These are phyloP conservation scores for Callinectes sapidus DNA, from an alignment of 2,888 invertebrate species.

Conservation along the genomic window DNA sequence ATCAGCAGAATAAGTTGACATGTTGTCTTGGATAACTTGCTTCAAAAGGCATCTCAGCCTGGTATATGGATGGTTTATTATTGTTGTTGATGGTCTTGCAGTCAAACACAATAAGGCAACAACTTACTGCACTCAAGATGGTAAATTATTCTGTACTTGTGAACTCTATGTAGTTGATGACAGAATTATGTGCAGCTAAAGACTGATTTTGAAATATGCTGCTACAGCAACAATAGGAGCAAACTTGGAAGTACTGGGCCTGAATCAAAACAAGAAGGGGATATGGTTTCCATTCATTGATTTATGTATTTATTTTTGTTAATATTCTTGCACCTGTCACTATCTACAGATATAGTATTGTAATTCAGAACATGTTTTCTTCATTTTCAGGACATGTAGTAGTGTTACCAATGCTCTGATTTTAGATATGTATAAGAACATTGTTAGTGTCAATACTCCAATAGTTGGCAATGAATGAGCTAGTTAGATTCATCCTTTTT, in stretches of 20 bases:
- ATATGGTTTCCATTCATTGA: background rate
- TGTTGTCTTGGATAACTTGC: too few relatives aligned
- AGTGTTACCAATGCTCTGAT: background rate
- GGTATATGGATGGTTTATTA: background rate
- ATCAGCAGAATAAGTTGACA: too few relatives aligned
- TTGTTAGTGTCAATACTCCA: background rate
- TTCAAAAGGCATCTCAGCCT: background rate
- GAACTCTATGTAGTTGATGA: background rate
- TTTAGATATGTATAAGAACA: background rate
- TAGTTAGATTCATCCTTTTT: background rate
- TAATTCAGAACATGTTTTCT: background rate
- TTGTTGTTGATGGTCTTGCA: background rate
- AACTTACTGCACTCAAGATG: too few relatives aligned
- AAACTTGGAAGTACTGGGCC: background rate
- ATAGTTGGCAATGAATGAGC: background rate
- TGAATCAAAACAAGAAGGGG: too few relatives aligned
- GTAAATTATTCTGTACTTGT: background rate
- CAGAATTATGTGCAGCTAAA: background rate
- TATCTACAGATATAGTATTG: background rate
- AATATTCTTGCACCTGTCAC: background rate
- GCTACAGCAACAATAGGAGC: background rate
- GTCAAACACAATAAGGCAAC: background rate
- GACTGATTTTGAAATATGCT: background rate
- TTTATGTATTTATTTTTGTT: background rate
- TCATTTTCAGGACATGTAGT: background rate